Evolutionary conservation across 2,797 vertebrate species (phyloP).

Genomic region (Aphelocoma californica): DNA sequence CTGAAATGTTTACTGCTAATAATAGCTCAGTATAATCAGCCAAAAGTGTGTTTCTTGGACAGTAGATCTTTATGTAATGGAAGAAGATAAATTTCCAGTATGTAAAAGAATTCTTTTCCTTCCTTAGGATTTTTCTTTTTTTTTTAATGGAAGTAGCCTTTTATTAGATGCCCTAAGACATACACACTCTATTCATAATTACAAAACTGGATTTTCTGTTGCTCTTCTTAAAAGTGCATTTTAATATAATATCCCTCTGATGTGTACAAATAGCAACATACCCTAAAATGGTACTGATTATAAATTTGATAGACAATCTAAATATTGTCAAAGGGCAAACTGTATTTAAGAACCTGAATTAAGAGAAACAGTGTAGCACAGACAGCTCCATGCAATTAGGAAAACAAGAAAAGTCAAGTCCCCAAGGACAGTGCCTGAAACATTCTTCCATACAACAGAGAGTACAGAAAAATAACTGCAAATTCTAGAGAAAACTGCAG

Average conservation of each 20-base stretch:
- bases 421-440: neutral
- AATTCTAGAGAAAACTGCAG: neutral
- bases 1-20: constrained; percentile 5
- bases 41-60: neutral
- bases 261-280: neutral
- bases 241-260: neutral
- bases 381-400: neutral
- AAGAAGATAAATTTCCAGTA: neutral
- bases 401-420: neutral
- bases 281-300: neutral
- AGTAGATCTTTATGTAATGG: neutral
- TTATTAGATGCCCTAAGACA: neutral
- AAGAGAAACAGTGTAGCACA: neutral
- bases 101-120: neutral
- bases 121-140: neutral
- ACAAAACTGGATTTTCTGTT: neutral
- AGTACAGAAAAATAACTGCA: neutral
- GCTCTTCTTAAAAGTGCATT: neutral
- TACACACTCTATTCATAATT: neutral
- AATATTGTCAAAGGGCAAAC: neutral
- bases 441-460: neutral
- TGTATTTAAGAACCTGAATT: neutral
- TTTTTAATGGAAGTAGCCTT: neutral
- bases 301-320: neutral
- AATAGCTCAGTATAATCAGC: neutral